Conservation (phyloP, 2,888 invertebrate genomes). For the Heliconius cydno region DNA sequence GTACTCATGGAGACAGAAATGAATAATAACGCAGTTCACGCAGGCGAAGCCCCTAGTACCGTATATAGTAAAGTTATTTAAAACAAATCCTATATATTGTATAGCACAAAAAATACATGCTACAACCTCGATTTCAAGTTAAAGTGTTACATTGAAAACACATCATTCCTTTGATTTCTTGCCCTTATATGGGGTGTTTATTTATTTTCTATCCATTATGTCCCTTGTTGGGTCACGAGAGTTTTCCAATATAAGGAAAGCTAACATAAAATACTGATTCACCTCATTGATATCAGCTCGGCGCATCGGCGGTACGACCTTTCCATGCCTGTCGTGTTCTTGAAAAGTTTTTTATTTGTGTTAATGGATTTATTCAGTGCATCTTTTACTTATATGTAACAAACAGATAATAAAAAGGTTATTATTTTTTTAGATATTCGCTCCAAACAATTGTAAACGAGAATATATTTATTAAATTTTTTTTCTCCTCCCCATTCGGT, state of each 20-base stretch:
- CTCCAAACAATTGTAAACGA: no score
- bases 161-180: slow-evolving; percentile 45
- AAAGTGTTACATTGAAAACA: slow-evolving; percentile 42
- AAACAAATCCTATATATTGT: background rate
- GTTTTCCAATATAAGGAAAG: slow-evolving; percentile 44
- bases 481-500: no score
- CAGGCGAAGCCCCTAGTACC: no score
- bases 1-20: no score
- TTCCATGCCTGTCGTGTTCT: slow-evolving; percentile 31
- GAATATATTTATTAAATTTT: no score
- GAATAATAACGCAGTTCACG: no score
- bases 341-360: slow-evolving; percentile 14
- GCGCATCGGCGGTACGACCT: slow-evolving; percentile 34
- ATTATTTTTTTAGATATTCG: no score
- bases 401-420: background rate
- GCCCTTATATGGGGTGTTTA: slow-evolving; percentile 42
- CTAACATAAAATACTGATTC: slow-evolving; percentile 32
- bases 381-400: background rate
- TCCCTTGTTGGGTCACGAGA: slow-evolving; percentile 43
- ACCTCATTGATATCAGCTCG: slow-evolving; percentile 36
- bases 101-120: slow-evolving; percentile 2
- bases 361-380: background rate
- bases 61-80: background rate
- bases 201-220: slow-evolving; percentile 46
- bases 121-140: slow-evolving; percentile 41